These are phyloP conservation scores for Podarcis cretensis DNA, from an alignment of 2,113 vertebrate genomes.

Conservation along the genomic window DNA sequence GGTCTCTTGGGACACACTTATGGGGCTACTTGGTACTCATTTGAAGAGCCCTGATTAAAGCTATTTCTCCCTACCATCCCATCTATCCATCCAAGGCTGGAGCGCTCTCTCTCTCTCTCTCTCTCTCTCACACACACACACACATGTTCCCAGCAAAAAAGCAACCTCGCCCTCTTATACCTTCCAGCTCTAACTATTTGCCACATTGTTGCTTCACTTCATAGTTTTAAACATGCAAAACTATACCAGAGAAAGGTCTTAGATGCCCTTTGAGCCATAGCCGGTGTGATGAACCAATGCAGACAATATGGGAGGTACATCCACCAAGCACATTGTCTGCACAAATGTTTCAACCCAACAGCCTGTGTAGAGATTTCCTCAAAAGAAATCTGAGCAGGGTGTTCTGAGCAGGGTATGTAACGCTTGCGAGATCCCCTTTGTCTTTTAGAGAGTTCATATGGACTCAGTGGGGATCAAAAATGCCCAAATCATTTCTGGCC, in stretches of 20 bases:
- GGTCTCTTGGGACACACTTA: background rate
- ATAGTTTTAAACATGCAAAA: background rate
- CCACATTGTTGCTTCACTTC: background rate
- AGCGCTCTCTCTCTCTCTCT: background rate
- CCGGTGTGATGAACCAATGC: background rate
- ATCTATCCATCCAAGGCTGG: background rate
- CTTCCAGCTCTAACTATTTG: background rate
- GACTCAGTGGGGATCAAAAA: background rate
- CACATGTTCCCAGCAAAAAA: background rate
- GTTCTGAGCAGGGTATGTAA: background rate
- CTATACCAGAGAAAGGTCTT: background rate
- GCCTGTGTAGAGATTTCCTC: background rate
- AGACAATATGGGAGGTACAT: background rate
- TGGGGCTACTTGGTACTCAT: background rate
- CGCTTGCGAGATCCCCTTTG: background rate
- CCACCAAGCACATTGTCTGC: background rate
- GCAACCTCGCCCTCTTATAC: too few species aligned
- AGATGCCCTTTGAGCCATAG: background rate
- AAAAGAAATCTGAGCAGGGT: background rate
- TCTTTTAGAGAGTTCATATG: background rate
- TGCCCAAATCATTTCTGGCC: background rate
- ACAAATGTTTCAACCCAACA: background rate
- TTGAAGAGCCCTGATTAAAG: background rate
- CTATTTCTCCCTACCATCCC: background rate
- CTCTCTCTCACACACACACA: background rate